Evolutionary conservation across 2,888 invertebrate genomes (phyloP).

Genomic region (Drosophila siamana): DNA sequence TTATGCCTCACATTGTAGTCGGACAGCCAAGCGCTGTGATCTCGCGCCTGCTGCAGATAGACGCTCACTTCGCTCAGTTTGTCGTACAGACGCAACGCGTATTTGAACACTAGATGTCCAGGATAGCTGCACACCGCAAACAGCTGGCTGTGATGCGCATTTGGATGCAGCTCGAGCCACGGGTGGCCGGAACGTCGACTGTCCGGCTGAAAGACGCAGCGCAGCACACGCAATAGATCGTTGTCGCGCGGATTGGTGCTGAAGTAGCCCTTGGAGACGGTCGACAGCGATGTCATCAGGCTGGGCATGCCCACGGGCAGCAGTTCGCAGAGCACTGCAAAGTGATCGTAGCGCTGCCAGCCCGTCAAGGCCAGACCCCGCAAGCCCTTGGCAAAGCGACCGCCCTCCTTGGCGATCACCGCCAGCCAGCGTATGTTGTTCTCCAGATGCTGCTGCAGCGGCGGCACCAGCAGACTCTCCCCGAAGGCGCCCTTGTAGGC

Average conservation of each 20-base stretch:
- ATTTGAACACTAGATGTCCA: slow-evolving; percentile 87
- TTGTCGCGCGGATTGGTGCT: slow-evolving; percentile 86
- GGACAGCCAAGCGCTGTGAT: slow-evolving; percentile 88
- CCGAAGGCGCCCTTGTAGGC: slow-evolving; percentile 92
- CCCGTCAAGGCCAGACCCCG: slow-evolving; percentile 84
- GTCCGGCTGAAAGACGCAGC: slow-evolving; percentile 86
- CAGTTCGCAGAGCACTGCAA: slow-evolving; percentile 89
- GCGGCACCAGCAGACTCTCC: slow-evolving; percentile 89
- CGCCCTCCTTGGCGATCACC: slow-evolving; percentile 88
- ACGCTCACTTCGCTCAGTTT: slow-evolving; percentile 84
- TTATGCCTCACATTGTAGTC: slow-evolving; percentile 89
- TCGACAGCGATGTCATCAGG: slow-evolving; percentile 87
- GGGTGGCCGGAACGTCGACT: slow-evolving; percentile 85
- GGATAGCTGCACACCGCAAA: slow-evolving; percentile 89
- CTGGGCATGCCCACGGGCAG: slow-evolving; percentile 89
- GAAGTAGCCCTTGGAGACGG: slow-evolving; percentile 88
- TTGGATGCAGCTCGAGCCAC: slow-evolving; percentile 87
- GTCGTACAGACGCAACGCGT: slow-evolving; percentile 84
- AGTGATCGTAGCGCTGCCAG: slow-evolving; percentile 88
- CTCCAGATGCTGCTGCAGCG: slow-evolving; percentile 89
- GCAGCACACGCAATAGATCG: slow-evolving; percentile 86
- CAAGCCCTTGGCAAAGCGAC: slow-evolving; percentile 85
- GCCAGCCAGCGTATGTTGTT: slow-evolving; percentile 90
- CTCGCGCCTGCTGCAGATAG: slow-evolving; percentile 82
- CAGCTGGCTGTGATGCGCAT: slow-evolving; percentile 88